Conservation (phyloP, 2,888 invertebrate species). For the Candidula unifasciata region DNA sequence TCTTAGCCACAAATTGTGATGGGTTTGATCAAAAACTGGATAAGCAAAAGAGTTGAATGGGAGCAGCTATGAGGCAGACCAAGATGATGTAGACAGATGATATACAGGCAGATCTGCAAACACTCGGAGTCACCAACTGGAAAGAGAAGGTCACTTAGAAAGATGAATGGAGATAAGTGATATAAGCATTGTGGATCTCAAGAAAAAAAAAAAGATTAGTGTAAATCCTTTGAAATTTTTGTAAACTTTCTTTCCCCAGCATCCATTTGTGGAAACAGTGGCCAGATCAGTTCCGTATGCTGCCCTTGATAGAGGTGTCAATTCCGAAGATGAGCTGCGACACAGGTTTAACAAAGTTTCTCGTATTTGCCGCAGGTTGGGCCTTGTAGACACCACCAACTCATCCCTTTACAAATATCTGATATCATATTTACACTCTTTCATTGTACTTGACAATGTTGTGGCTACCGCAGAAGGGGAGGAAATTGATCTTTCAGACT, state of each 20-base stretch:
- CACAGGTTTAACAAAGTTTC: slow-evolving; percentile 84
- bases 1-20: no score
- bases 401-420: slow-evolving; percentile 86
- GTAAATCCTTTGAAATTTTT: background rate
- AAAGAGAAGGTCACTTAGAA: no score
- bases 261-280: slow-evolving; percentile 88
- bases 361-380: slow-evolving; percentile 88
- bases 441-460: slow-evolving; percentile 82
- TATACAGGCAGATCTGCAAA: no score
- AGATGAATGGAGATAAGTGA: no score
- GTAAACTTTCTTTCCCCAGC: slow-evolving; percentile 75
- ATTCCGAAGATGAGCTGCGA: slow-evolving; percentile 90
- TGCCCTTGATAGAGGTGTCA: slow-evolving; percentile 89
- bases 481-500: slow-evolving; percentile 65
- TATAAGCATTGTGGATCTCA: background rate
- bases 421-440: slow-evolving; percentile 92
- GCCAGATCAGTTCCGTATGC: slow-evolving; percentile 87
- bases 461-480: slow-evolving; percentile 77
- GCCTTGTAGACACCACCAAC: slow-evolving; percentile 91
- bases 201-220: no score
- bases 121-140: no score
- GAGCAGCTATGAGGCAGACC: no score
- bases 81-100: no score
- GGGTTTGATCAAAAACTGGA: no score
- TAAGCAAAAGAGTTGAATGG: no score